These are phyloP conservation scores for Uromys caudimaculatus DNA, from an alignment of 2,797 vertebrate species.

Conservation along the genomic window DNA sequence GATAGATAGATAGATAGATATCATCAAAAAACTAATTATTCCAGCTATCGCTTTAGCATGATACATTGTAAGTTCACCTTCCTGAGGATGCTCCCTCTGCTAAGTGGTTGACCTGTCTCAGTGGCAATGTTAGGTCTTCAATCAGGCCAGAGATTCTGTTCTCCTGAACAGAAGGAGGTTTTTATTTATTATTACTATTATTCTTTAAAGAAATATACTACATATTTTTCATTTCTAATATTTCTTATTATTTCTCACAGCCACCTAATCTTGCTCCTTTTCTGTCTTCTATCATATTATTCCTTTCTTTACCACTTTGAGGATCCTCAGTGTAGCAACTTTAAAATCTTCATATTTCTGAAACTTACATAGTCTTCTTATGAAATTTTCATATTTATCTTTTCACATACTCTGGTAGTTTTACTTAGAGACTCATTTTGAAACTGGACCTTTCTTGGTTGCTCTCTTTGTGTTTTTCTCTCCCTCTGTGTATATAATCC, in stretches of 20 bases:
- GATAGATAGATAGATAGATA: not conserved
- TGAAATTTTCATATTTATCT: not conserved
- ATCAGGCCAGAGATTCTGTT: no score
- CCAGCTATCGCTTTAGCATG: not conserved
- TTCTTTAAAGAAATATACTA: not conserved
- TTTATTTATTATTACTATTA: not conserved
- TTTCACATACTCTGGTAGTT: not conserved
- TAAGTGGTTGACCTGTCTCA: not conserved
- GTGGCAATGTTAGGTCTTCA: not conserved
- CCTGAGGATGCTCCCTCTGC: not conserved
- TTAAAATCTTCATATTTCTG: not conserved
- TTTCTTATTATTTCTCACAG: not conserved
- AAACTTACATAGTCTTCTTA: not conserved
- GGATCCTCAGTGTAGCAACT: not conserved
- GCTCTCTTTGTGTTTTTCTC: not conserved
- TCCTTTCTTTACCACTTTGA: not conserved
- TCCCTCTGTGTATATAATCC: not conserved
- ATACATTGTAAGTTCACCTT: not conserved
- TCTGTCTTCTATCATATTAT: not conserved
- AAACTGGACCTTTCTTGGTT: not conserved
- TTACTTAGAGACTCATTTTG: not conserved
- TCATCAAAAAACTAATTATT: not conserved
- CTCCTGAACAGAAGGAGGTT: not conserved
- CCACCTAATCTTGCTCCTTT: not conserved
- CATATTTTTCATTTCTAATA: not conserved